A percentile compares a stretch with the other conserved stretches of the same genome.
Conservation (phyloP, 2,888 invertebrate species). For the Eugnorisma glareosa region DNA sequence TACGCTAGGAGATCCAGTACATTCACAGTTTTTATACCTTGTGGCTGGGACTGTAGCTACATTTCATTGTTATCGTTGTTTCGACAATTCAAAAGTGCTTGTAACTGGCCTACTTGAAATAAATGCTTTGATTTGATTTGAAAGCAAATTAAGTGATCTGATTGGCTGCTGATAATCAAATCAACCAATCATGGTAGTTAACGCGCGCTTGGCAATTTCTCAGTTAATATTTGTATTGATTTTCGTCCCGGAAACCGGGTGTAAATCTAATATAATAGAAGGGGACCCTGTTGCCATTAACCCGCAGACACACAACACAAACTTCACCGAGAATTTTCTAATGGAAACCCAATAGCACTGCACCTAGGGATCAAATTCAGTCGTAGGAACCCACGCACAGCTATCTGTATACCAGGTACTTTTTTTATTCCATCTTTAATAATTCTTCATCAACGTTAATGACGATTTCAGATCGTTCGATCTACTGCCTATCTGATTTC, state of each 20-base stretch:
- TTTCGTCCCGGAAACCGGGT: background rate
- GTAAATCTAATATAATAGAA: background rate
- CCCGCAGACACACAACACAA: background rate
- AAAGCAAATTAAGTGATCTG: background rate
- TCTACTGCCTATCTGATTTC: background rate
- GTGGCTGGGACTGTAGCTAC: too few relatives aligned
- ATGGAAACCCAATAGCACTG: background rate
- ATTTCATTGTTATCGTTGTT: too few relatives aligned
- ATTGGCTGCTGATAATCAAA: background rate
- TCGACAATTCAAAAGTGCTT: too few relatives aligned
- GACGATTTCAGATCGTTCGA: background rate
- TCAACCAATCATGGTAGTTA: background rate
- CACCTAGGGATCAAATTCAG: background rate
- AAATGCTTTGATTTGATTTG: too few relatives aligned
- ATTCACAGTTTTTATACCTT: too few relatives aligned
- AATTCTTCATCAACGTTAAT: background rate
- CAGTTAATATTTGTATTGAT: background rate
- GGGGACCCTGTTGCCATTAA: background rate
- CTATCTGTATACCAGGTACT: too few relatives aligned
- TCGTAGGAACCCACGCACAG: background rate
- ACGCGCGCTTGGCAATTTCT: background rate
- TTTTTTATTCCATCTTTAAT: background rate
- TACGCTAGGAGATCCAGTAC: too few relatives aligned
- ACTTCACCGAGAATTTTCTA: background rate
- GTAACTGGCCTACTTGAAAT: too few relatives aligned